These are phyloP conservation scores for Harpagoxenus sublaevis DNA, from an alignment of 2,888 invertebrate genomes.

Conservation along the genomic window DNA sequence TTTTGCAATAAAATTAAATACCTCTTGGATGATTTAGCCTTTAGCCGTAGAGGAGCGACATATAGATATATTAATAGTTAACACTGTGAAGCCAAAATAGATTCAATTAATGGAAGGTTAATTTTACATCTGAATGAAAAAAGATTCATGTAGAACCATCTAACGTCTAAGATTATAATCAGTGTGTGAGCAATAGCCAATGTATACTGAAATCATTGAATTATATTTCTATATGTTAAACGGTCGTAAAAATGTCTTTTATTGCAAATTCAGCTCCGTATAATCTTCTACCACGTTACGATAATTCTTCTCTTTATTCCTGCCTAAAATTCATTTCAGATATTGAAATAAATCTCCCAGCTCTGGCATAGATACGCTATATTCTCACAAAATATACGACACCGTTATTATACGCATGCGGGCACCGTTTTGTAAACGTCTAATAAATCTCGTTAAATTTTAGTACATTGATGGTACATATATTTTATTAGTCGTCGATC, in stretches of 20 bases:
- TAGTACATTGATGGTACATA: conserved; percentile 57
- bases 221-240: conserved; percentile 4
- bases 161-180: conserved; percentile 23
- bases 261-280: conserved; percentile 6
- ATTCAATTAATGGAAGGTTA: background rate
- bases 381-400: conserved; percentile 74
- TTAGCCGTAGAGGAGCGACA: background rate
- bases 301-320: background rate
- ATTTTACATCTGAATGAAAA: conserved; percentile 13
- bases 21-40: background rate
- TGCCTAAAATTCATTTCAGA: background rate
- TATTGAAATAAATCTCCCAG: conserved; percentile 14
- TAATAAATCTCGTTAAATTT: conserved; percentile 46
- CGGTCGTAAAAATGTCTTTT: background rate
- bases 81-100: background rate
- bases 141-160: background rate
- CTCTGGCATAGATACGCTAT: conserved; percentile 65
- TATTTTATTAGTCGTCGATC: conserved; percentile 45
- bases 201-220: background rate
- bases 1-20: conserved; percentile 8
- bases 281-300: background rate
- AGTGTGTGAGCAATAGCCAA: background rate
- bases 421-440: conserved; percentile 53
- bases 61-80: conserved; percentile 1
- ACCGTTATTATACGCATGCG: conserved; percentile 60